Evolutionary conservation across 1,140 invertebrate species (phyloP), one percentile per base, ranked within the genome.

Genomic region (Chironomus tepperi): DNA sequence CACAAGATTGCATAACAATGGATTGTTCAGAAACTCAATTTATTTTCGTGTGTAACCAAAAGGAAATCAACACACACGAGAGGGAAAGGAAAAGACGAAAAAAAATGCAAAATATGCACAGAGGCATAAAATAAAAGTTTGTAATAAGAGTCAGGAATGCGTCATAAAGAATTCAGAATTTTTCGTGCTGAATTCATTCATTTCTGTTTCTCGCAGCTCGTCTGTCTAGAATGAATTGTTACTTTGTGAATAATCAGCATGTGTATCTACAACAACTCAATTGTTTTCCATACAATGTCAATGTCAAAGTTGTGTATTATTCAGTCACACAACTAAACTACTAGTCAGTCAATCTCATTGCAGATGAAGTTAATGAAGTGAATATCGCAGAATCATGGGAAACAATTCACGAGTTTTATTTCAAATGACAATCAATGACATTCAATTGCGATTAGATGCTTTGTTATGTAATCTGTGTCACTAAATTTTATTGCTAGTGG

Each of bases 181-280:
- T 34, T 34, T n/a, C n/a, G 24, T 34, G 24, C 24, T 34, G 24
- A 34, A 34, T 34, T 34, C 24, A 34, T 34, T 34, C 24, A 34
- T 34, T 34, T 34, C 1, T 2, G 24, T 34, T 34, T 34, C 24
- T 34, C 24, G 24, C 24, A 2, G 1, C 24, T 34, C 24, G 24
- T 34, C 24, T 34, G 24, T 34, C 47, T 57, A n/a, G n/a, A 57
- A 57, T 57, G n/a, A 57, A 57, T 34, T 34, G 47, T 57, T 57
- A 57, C 47, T 57, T 47, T 57, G 24, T 34, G 47, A 57, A 57
- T 57, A 57, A 57, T 57, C 47, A 57, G n/a, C 47, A 57, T n/a
- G 47, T 57, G 47, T 57, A 15, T 57, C n/a, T 57, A 57, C 47
- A 57, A 57, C n/a, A n/a, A n/a, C 47, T 57, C 5, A 34, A 34